Conservation (phyloP, 2,113 vertebrate genomes). For the Atrichornis clamosus region DNA sequence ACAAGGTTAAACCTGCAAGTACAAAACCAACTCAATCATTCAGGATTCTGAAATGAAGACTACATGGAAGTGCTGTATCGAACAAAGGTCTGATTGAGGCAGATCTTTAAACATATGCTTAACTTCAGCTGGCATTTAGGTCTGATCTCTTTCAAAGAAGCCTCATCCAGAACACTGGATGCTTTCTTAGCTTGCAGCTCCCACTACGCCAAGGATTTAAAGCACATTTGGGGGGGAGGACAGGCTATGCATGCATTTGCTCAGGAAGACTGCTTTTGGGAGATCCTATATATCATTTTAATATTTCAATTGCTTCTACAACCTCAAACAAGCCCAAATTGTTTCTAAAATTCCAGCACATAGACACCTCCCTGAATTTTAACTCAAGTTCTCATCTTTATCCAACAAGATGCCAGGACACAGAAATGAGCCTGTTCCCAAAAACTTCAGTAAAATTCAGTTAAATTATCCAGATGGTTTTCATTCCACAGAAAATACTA, state of each 20-base stretch:
- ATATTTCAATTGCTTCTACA: neutral
- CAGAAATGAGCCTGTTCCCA: slow-evolving; percentile 6
- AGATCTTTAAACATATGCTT: neutral
- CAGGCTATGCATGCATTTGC: neutral
- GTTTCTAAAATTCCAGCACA: neutral
- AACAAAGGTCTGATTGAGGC: neutral
- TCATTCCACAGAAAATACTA: slow-evolving; percentile 61
- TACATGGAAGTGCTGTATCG: neutral
- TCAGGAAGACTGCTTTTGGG: neutral
- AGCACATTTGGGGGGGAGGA: neutral
- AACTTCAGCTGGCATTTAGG: neutral
- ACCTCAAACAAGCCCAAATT: neutral
- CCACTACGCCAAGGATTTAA: neutral
- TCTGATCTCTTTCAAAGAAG: neutral
- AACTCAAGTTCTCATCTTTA: neutral
- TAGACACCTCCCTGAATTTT: neutral
- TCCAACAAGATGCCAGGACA: neutral
- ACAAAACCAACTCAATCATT: neutral
- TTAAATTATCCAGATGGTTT: slow-evolving; percentile 61
- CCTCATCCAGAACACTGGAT: neutral
- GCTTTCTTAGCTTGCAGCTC: neutral
- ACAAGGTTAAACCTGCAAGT: neutral
- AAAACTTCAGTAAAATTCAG: neutral
- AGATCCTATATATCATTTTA: neutral
- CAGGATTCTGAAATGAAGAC: neutral